A percentile compares a stretch with the other conserved stretches of the same genome.
Evolutionary conservation across 2,113 vertebrate species (phyloP).

Genomic region (Ariopsis seemanni): DNA sequence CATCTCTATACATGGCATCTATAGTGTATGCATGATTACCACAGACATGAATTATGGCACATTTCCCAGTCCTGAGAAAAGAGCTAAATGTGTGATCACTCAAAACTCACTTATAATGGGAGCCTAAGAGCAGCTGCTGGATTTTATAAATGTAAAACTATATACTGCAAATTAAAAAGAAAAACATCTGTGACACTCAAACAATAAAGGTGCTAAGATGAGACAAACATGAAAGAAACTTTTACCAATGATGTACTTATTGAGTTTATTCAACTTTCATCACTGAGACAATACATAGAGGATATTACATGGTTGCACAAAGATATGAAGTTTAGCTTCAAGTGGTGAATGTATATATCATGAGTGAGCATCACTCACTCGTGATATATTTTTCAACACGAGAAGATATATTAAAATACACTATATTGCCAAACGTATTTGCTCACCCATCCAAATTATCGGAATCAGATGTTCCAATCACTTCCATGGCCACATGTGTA

Average conservation of each 20-base stretch:
- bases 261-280: background rate
- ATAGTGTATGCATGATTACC: no score
- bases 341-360: no score
- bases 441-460: no score
- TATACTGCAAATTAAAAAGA: background rate
- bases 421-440: no score
- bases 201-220: background rate
- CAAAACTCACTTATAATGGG: background rate
- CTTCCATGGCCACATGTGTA: no score
- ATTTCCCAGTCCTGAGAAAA: background rate
- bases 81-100: background rate
- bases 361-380: no score
- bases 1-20: background rate
- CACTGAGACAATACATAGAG: no score
- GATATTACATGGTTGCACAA: no score
- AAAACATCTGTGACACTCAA: background rate
- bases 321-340: no score
- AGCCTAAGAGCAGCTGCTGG: background rate
- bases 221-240: background rate
- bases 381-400: no score
- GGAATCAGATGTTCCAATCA: no score
- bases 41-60: background rate
- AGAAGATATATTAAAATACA: no score
- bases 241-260: background rate
- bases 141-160: background rate